Evolutionary conservation across 2,113 vertebrate genomes (phyloP).

Genomic region (Mohoua ochrocephala): DNA sequence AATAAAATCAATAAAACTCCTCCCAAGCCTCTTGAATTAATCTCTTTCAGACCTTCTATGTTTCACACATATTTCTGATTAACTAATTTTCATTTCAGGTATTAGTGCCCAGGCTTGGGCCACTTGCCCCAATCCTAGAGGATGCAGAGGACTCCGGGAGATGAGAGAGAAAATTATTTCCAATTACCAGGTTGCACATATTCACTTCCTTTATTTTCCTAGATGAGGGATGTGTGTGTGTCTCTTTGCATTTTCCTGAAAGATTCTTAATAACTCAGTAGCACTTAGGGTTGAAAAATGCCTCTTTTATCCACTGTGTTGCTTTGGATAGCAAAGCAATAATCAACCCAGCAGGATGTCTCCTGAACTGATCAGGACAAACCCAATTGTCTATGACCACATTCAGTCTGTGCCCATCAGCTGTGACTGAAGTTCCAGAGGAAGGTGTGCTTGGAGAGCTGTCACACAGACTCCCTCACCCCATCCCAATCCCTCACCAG

Average conservation of each 20-base stretch:
- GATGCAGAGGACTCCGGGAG: background rate
- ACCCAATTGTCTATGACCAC: background rate
- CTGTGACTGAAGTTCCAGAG: background rate
- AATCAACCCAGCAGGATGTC: background rate
- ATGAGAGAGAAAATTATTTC: background rate
- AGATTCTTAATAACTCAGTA: background rate
- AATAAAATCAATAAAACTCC: background rate
- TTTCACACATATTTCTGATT: background rate
- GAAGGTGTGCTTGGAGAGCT: background rate
- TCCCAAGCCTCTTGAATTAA: background rate
- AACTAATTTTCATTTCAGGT: background rate
- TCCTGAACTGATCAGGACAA: background rate
- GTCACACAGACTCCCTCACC: accelerated
- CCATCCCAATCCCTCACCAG: background rate
- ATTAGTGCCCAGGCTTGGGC: background rate
- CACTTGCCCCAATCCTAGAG: background rate
- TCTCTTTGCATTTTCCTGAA: background rate
- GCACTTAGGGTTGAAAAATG: background rate
- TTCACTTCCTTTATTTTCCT: background rate
- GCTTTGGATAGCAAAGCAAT: background rate
- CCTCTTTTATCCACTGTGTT: background rate
- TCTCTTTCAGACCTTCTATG: background rate
- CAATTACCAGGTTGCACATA: background rate
- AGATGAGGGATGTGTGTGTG: background rate
- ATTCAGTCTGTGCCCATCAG: background rate